phyloP scores from a whole-genome alignment of 2,113 vertebrate species.

The Rhadina sibilatrix region DNA sequence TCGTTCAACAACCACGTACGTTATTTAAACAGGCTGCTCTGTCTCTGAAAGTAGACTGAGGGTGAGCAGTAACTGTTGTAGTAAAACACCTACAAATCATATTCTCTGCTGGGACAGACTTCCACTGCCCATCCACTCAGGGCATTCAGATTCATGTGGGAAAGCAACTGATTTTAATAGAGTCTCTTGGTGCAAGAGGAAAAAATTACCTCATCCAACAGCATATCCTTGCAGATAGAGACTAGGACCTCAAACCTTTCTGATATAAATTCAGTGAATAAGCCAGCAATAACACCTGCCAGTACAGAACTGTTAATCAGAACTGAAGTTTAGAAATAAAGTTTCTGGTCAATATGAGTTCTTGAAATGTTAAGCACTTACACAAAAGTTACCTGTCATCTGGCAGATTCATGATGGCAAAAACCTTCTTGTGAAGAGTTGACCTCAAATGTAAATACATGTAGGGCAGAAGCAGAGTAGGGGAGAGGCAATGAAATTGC shows the following conservation, averaged over 20 bases:
- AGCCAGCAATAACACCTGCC: neutral
- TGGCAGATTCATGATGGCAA: neutral
- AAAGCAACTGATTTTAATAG: neutral
- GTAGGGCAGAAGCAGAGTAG: neutral
- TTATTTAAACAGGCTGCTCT: neutral
- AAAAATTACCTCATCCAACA: neutral
- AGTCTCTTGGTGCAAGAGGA: neutral
- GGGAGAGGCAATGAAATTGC: neutral
- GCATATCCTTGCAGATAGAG: neutral
- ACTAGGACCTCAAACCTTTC: neutral
- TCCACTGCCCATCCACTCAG: neutral
- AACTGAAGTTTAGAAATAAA: neutral
- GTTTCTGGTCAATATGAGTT: neutral
- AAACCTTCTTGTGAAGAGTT: neutral
- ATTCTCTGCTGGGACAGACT: neutral
- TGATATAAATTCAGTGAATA: neutral
- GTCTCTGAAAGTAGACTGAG: neutral
- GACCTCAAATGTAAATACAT: neutral
- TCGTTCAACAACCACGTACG: rapidly evolving
- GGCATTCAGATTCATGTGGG: neutral
- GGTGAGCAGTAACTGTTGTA: neutral
- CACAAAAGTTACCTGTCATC: neutral
- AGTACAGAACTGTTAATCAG: neutral
- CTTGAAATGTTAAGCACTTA: neutral
- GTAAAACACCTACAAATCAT: neutral